A percentile compares a stretch with the other conserved stretches of the same genome.
These are phyloP conservation scores for Gymnoscopelus braueri DNA, from an alignment of 2,797 vertebrate species.

Conservation along the genomic window DNA sequence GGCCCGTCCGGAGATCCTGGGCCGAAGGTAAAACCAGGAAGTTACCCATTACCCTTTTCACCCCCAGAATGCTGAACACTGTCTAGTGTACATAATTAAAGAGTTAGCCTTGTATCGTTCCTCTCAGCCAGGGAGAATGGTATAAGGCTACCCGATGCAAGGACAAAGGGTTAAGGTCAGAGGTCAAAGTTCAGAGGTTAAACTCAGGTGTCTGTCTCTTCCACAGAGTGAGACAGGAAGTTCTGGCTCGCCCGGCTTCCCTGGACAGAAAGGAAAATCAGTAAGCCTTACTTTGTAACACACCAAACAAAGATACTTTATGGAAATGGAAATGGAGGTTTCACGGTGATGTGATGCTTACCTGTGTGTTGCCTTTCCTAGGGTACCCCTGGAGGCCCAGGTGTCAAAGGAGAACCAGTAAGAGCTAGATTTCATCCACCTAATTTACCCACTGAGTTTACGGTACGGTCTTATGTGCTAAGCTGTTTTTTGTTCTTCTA, in stretches of 20 bases:
- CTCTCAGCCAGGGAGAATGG: no score
- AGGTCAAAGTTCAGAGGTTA: slow-evolving; percentile 34
- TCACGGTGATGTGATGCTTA: slow-evolving; percentile 23
- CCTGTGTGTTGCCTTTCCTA: slow-evolving; percentile 54
- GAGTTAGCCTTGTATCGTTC: no score
- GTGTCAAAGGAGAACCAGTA: slow-evolving; percentile 88
- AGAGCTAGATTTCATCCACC: slow-evolving; percentile 43
- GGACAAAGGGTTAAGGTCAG: slow-evolving; percentile 7
- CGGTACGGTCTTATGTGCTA: not conserved
- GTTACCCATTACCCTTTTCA: not conserved
- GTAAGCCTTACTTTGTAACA: slow-evolving; percentile 60
- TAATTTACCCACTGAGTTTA: not conserved
- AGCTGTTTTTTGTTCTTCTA: slow-evolving; percentile 59
- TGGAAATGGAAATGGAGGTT: not conserved
- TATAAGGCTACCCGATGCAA: no score
- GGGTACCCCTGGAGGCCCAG: slow-evolving; percentile 79
- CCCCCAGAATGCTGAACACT: not conserved
- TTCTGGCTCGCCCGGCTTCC: slow-evolving; percentile 85
- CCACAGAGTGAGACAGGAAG: slow-evolving; percentile 84
- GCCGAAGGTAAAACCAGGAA: slow-evolving; percentile 77
- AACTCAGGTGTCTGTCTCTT: slow-evolving; percentile 26
- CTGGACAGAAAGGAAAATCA: slow-evolving; percentile 84
- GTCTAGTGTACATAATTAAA: not conserved
- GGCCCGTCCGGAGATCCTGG: slow-evolving; percentile 86
- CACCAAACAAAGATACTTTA: slow-evolving; percentile 4